Percentiles rank a stretch among this genome's conserved stretches.
Evolutionary conservation across 2,113 vertebrate species (phyloP).

Genomic region (Heloderma charlesbogerti): DNA sequence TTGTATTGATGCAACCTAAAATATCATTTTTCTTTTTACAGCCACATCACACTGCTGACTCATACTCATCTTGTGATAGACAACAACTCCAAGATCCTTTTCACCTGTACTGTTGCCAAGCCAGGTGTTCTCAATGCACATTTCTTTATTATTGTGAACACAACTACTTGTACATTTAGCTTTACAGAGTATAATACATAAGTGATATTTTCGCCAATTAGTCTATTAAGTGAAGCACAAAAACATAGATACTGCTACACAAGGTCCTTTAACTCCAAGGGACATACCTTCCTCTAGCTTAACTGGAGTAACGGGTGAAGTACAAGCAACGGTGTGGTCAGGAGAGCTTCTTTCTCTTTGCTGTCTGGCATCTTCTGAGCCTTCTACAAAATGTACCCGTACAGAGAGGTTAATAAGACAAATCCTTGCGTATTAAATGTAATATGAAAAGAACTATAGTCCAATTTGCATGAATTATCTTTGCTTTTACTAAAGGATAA

Average conservation of each 20-base stretch:
- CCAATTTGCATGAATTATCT: not conserved
- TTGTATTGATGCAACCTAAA: too few relatives aligned
- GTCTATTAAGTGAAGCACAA: constrained; percentile 24
- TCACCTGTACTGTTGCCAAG: too few relatives aligned
- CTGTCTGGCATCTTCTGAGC: constrained; percentile 79
- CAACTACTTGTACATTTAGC: constrained; percentile 32
- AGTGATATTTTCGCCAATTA: not conserved
- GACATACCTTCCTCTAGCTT: constrained; percentile 92
- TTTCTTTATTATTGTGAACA: constrained; percentile 56
- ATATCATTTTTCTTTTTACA: too few relatives aligned
- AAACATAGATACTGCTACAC: constrained; percentile 9
- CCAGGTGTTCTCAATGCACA: constrained; percentile 32
- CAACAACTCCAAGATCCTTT: too few relatives aligned
- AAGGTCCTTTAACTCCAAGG: not conserved
- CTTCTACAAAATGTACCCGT: constrained; percentile 61
- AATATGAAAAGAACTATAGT: not conserved
- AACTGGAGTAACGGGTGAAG: constrained; percentile 90
- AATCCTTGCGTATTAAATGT: not conserved
- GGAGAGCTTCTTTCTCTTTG: constrained; percentile 77
- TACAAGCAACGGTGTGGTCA: constrained; percentile 75
- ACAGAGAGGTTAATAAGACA: not conserved
- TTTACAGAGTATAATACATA: not conserved
- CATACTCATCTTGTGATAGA: too few relatives aligned
- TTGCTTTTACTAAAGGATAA: not conserved
- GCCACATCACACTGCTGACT: too few relatives aligned